phyloP scores from a whole-genome alignment of 35 echinoderm and acorn worm species.

The Patiria miniata region DNA sequence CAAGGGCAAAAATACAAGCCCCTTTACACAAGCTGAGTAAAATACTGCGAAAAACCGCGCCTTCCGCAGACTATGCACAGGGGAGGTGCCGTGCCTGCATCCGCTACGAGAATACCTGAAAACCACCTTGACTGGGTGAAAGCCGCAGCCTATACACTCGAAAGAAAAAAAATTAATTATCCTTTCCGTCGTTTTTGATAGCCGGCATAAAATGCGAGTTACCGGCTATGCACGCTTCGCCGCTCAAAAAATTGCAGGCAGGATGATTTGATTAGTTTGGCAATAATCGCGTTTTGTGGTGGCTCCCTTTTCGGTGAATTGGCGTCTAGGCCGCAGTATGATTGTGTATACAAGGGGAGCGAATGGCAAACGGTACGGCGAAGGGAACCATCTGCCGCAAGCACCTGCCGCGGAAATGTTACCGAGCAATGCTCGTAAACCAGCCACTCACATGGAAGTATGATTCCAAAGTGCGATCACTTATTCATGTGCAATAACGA shows the following conservation, averaged over 20 bases:
- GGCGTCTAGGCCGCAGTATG: too few relatives aligned
- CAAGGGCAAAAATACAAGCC: too few relatives aligned
- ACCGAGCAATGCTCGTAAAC: too few relatives aligned
- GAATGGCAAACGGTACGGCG: neutral
- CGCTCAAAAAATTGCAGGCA: conserved; percentile 17
- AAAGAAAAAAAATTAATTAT: conserved; percentile 25
- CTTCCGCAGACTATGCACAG: too few relatives aligned
- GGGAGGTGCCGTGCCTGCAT: too few relatives aligned
- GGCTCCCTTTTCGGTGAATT: neutral
- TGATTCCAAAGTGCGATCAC: too few relatives aligned
- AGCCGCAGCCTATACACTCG: neutral
- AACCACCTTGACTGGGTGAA: conserved; percentile 3
- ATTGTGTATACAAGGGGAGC: neutral
- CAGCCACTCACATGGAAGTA: too few relatives aligned
- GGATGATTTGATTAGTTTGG: neutral
- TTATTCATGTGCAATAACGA: too few relatives aligned
- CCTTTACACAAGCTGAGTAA: too few relatives aligned
- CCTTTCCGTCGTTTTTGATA: neutral
- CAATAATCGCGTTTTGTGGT: conserved; percentile 3
- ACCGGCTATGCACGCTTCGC: neutral
- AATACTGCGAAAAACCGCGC: too few relatives aligned
- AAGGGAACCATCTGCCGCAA: neutral
- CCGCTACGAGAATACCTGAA: neutral
- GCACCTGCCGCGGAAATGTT: neutral
- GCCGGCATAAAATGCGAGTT: conserved; percentile 5